Conservation (phyloP, 2,888 invertebrate species). For the Rugalucina vietnamica region DNA sequence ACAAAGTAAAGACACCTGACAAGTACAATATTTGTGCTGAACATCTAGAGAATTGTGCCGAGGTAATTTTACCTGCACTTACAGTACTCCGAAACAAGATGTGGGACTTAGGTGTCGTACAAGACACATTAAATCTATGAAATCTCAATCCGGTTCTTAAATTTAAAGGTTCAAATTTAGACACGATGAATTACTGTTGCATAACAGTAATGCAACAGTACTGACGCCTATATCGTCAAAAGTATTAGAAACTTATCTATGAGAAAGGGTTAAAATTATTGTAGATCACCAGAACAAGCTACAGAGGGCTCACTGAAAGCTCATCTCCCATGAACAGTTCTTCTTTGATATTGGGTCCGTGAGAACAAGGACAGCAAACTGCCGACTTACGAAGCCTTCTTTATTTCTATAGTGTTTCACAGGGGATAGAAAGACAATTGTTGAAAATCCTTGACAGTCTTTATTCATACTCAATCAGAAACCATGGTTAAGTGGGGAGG, state of each 20-base stretch:
- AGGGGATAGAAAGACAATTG: neutral
- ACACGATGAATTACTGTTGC: constrained; percentile 1
- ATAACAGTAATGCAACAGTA: no score
- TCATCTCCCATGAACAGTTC: constrained; percentile 18
- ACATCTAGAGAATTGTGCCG: neutral
- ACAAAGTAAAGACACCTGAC: constrained; percentile 2
- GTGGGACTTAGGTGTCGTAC: neutral
- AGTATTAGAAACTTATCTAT: constrained; percentile 2
- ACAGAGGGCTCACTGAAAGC: constrained; percentile 16
- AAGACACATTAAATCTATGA: neutral
- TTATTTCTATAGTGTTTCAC: constrained; percentile 25
- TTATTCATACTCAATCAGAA: constrained; percentile 1
- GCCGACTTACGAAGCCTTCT: neutral
- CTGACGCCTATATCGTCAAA: neutral
- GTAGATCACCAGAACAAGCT: constrained; percentile 10
- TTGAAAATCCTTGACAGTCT: constrained; percentile 13
- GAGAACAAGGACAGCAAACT: neutral
- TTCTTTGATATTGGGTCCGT: constrained; percentile 10
- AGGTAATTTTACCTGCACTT: neutral
- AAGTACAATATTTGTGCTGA: neutral
- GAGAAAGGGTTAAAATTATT: neutral
- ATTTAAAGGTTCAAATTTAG: neutral
- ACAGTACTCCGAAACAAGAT: neutral
- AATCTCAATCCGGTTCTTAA: constrained; percentile 13
- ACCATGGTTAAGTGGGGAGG: constrained; percentile 23